Evolutionary conservation across 1,140 invertebrate genomes (phyloP).

Genomic region (Anastrepha ludens): DNA sequence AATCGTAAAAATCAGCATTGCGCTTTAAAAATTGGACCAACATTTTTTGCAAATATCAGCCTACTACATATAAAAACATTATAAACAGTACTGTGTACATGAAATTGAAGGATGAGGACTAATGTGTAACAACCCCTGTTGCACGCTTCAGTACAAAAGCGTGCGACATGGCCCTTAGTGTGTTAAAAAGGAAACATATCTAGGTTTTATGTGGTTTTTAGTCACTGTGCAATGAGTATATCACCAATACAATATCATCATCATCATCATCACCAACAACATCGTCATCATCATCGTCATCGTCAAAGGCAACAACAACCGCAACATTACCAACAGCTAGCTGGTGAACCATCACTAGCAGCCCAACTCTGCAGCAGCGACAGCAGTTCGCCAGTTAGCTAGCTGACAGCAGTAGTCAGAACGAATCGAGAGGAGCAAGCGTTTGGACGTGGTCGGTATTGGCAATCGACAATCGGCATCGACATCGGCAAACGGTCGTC

Average conservation of each 20-base stretch:
- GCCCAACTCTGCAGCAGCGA: constrained; percentile 8
- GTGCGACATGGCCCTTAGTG: no score
- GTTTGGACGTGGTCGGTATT: constrained; percentile 54
- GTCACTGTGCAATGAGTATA: constrained; percentile 21
- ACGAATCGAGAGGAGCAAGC: constrained; percentile 54
- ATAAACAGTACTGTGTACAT: no score
- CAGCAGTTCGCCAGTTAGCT: constrained; percentile 44
- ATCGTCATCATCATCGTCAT: not conserved
- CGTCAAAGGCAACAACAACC: constrained; percentile 4
- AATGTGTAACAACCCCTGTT: no score
- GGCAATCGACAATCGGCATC: constrained; percentile 28
- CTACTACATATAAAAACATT: no score
- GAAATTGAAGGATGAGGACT: no score
- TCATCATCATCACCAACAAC: constrained; percentile 27
- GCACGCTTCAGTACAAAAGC: no score
- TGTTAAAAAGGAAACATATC: no score
- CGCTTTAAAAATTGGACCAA: no score
- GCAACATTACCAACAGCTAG: constrained; percentile 4
- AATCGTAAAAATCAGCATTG: no score
- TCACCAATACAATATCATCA: constrained; percentile 8
- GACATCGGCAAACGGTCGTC: constrained; percentile 48
- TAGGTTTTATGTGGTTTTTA: not conserved
- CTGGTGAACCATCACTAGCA: not conserved
- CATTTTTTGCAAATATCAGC: no score
- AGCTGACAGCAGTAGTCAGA: constrained; percentile 55